phyloP scores from a whole-genome alignment of 2,888 invertebrate species.

The Agrochola litura region DNA sequence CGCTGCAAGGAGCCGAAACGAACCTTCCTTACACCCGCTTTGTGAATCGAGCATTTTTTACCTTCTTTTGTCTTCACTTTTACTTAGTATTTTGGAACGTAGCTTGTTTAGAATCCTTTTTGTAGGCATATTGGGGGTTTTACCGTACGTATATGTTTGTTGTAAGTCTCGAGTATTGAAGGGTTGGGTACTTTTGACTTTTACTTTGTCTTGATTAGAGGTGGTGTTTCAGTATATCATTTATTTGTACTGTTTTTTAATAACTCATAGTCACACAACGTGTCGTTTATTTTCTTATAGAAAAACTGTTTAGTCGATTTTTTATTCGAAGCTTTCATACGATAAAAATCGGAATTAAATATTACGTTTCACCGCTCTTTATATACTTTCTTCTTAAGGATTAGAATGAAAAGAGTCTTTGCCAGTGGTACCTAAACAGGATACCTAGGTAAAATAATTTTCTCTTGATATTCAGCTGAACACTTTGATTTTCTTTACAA shows the following conservation, averaged over 20 bases:
- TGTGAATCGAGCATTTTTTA: constrained; percentile 59
- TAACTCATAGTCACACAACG: background rate
- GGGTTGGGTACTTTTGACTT: background rate
- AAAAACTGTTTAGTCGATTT: background rate
- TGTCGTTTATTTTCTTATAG: background rate
- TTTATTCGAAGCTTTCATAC: background rate
- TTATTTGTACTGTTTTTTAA: background rate
- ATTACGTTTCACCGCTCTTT: too few species aligned
- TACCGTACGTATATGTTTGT: constrained; percentile 17
- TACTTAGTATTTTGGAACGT: constrained; percentile 54
- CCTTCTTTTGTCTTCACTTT: constrained; percentile 60
- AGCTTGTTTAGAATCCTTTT: constrained; percentile 56
- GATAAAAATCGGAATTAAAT: background rate
- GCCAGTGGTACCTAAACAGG: background rate
- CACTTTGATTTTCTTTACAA: background rate
- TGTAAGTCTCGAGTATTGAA: constrained; percentile 37
- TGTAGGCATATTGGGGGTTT: constrained; percentile 32
- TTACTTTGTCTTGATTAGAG: constrained; percentile 2
- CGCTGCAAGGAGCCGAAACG: constrained; percentile 61
- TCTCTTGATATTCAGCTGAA: background rate
- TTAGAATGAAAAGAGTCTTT: background rate
- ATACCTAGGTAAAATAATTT: background rate
- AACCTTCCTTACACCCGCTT: constrained; percentile 66
- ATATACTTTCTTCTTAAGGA: too few species aligned
- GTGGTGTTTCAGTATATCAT: background rate